Evolutionary conservation across 2,888 invertebrate species (phyloP), one percentile per base, ranked within the genome.

Genomic region (Dynastes tityus): DNA sequence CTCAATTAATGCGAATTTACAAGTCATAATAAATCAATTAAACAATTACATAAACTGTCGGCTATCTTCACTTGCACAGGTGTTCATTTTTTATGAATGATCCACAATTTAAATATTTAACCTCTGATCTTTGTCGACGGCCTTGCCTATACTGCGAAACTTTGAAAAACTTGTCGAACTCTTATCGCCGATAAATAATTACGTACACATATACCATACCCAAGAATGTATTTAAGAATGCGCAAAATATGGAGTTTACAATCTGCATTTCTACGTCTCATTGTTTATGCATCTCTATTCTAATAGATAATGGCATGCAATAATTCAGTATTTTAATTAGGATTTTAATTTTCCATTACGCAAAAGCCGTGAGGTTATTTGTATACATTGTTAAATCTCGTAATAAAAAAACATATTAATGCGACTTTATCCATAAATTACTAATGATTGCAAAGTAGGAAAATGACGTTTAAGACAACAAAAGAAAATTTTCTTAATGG

Each of bases 1-100:
- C 22, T 61, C 61, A 29, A 61, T 61, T 61, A 61, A 29, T 29
- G 27, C 22, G 61, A 68, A 49, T 68, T 49, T 49, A 49, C 45
- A 68, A 29, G 67, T 49, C 27, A 29, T 68, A 68, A 68, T 68
- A 68, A 68, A 68, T 68, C 45, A 68, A 68, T 68, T 49, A 68
- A 45, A 68, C 49, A 68, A 68, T 68, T 68, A 68, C 67, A 68
- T 49, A 68, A 68, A 68, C 67, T 45, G 67, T 68, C 67, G 67
- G 67, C 67, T 37, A 68, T 49, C 67, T 68, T 68, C 49, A 49
- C 49, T 49, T 45, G 53, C 71, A 71, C 53, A 53, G 53, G 71
- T 71, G 53, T 37, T 37, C 55, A 16, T 58, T 71, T 55, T 71
- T 58, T 55, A 58, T 58, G 8, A 40, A 71, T 71, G 71, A 71